phyloP scores from a whole-genome alignment of 2,888 invertebrate genomes.

The Branchipolynoe longqiensis region DNA sequence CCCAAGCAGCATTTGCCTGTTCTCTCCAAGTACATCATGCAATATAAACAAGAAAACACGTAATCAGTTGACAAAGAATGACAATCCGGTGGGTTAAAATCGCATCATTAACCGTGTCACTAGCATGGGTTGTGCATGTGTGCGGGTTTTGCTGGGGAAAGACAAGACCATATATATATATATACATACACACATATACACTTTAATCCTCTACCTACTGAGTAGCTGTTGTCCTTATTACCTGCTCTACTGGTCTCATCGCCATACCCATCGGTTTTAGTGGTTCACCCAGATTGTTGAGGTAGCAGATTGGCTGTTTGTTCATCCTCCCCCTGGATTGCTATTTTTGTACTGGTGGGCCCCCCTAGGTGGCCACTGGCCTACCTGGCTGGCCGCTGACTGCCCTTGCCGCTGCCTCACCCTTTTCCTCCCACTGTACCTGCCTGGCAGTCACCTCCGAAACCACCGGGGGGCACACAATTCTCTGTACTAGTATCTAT shows the following conservation, averaged over 20 bases:
- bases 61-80: slow-evolving; percentile 2
- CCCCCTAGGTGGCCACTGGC: background rate
- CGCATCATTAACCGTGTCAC: background rate
- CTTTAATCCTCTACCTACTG: slow-evolving; percentile 40
- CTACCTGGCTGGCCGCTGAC: background rate
- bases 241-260: slow-evolving; percentile 34
- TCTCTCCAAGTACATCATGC: slow-evolving; percentile 28
- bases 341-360: slow-evolving; percentile 55
- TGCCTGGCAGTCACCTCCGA: background rate
- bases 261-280: slow-evolving; percentile 43
- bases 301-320: slow-evolving; percentile 48
- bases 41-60: background rate
- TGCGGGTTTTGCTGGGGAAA: background rate
- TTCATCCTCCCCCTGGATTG: slow-evolving; percentile 49
- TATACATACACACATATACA: too few species aligned
- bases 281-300: slow-evolving; percentile 47
- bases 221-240: slow-evolving; percentile 53
- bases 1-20: slow-evolving; percentile 19
- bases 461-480: slow-evolving; percentile 12
- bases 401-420: too few species aligned
- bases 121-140: background rate
- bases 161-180: slow-evolving; percentile 27
- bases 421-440: background rate
- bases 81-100: slow-evolving; percentile 29
- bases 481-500: background rate